Evolutionary conservation across 37 sponge, comb jelly and placozoan genomes (phyloP), one percentile per base, ranked within the genome.

Genomic region (Oscarella lobularis): DNA sequence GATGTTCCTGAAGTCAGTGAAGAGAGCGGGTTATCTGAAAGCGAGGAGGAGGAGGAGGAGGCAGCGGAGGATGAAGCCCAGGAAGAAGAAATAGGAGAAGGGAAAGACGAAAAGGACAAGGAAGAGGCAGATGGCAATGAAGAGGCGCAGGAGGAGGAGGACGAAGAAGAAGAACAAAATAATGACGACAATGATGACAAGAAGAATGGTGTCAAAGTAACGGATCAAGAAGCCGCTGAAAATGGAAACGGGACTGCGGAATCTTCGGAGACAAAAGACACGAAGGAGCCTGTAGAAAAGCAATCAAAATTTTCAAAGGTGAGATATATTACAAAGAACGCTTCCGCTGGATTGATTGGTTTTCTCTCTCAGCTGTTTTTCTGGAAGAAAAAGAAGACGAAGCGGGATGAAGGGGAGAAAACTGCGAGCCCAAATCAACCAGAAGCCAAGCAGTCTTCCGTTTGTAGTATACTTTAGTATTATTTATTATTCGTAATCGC

Each of bases 271-370:
- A n/a, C n/a, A n/a, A n/a, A n/a, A n/a, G n/a, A n/a, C n/a, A n/a
- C n/a, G n/a, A n/a, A n/a, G n/a, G 29, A 82, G 83, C 31, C 76
- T 80, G 39, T 34, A 4, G 33, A 35, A 27, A 3, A 54, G 32
- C 73, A 74, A 70, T 35, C 3, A 36, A 1, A 65, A 6, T 1
- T 2, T 27, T 4, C 71, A 72, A 77, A 2, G 32, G 31, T 1
- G 35, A 3, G 2, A 55, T 55, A 72, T 72, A 77, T 1, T 72
- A n/a, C n/a, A n/a, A n/a, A n/a, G n/a, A n/a, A n/a, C n/a, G n/a
- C n/a, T n/a, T n/a, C n/a, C n/a, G n/a, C n/a, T n/a, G n/a, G n/a
- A n/a, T n/a, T n/a, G n/a, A n/a, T n/a, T n/a, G n/a, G n/a, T n/a
- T n/a, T n/a, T n/a, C n/a, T n/a, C n/a, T n/a, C n/a, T n/a, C n/a